Base-by-base conservation (phyloP, 1,140 invertebrate species). In the Arion vulgaris region DNA sequence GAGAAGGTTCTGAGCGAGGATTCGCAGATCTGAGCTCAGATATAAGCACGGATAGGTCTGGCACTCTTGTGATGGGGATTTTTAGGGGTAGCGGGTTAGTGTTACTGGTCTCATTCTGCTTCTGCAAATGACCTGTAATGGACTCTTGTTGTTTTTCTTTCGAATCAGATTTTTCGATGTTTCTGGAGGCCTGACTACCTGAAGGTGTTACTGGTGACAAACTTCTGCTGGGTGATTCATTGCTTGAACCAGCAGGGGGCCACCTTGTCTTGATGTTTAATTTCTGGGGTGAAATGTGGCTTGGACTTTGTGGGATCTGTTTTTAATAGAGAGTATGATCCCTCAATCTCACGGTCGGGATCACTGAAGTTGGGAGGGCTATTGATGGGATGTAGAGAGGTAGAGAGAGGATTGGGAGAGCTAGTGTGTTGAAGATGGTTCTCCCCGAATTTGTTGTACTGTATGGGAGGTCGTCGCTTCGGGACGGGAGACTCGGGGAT, bases 1-100 rank as follows among this genome's bases (percentile, higher is more conserved):
- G 80, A 36, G 80, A 81, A 0, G 41, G 45, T 7, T 72, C 80
- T 7, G 80, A 81, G n/a, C 28, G 19, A 34, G 80, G 69, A 15
- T 32, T 62, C 1, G 51, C 80, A 7, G 80, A 81, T 4, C 69
- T 39, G 19, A 81, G 80, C 39, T 81, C 80, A 11, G 80, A 81
- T 49, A 81, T 81, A 11, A 81, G 80, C n/a, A 81, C 69, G 1
- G 80, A 81, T 2, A 81, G 71, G 80, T 81, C 80, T 17, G 80
- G 76, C 1, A 66, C 76, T 66, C 57, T 28, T 9, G 51, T 23
- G 7, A 51, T 53, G 2, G 74, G 74, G 19, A 76, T 53, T 5
- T 38, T 15, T 28, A 77, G n/a, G 9, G 76, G 4, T 0, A 71
- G 36, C 68, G 51, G 66, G 38, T 49, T 28, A 38, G n/a, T 1